phyloP scores from a whole-genome alignment of 2,888 invertebrate genomes.

The Atethmia centrago region DNA sequence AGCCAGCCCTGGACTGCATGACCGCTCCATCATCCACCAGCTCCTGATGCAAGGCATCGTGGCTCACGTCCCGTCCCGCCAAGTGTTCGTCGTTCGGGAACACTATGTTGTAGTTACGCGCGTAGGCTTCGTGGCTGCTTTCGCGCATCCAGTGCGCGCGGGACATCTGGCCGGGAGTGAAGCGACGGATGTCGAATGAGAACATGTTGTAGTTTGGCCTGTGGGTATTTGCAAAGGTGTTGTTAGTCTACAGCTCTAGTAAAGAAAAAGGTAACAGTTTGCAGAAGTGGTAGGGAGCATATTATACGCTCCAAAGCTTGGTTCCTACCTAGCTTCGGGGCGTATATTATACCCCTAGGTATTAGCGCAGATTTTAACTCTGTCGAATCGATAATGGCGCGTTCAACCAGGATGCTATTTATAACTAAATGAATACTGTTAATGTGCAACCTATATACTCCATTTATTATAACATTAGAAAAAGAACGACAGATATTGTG shows the following conservation, averaged over 20 bases:
- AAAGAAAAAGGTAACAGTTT: background rate
- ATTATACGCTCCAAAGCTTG: background rate
- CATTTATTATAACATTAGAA: too few species aligned
- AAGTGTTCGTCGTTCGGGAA: constrained; percentile 96
- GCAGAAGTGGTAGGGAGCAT: background rate
- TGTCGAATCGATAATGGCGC: background rate
- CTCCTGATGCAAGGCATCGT: constrained; percentile 89
- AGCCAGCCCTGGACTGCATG: constrained; percentile 96
- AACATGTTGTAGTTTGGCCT: constrained; percentile 96
- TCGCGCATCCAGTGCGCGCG: constrained; percentile 94
- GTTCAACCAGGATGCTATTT: background rate
- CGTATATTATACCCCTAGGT: too few species aligned
- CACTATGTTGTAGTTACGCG: constrained; percentile 94
- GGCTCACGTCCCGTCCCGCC: constrained; percentile 92
- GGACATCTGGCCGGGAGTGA: constrained; percentile 93
- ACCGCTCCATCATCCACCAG: constrained; percentile 95
- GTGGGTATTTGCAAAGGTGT: constrained; percentile 24
- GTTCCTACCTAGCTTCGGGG: too few species aligned
- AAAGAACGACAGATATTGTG: too few species aligned
- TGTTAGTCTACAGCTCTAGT: background rate
- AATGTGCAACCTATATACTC: background rate
- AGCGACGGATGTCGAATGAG: constrained; percentile 95
- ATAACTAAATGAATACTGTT: background rate
- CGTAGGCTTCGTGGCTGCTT: constrained; percentile 97
- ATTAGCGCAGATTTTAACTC: background rate